These are phyloP conservation scores for Drosophila malerkotliana DNA, from an alignment of 1,140 invertebrate genomes.

Conservation along the genomic window DNA sequence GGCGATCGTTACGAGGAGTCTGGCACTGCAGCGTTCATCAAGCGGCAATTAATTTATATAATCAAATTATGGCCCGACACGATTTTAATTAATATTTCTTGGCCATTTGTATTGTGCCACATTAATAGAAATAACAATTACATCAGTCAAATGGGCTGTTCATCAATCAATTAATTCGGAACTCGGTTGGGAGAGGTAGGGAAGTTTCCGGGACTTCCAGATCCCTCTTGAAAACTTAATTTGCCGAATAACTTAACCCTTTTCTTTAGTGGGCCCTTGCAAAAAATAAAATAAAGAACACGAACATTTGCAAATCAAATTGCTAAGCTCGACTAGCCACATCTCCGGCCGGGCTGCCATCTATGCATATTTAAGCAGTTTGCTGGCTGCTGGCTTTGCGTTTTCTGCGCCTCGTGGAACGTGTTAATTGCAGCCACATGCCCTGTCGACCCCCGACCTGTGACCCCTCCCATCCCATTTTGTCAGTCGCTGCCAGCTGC, in stretches of 20 bases:
- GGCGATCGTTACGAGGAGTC: constrained; percentile 2
- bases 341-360: constrained; percentile 15
- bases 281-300: neutral
- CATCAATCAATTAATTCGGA: constrained; percentile 41
- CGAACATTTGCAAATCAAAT: constrained; percentile 53
- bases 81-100: constrained; percentile 48
- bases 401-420: constrained; percentile 42
- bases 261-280: too few relatives aligned
- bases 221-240: constrained; percentile 26
- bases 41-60: constrained; percentile 58
- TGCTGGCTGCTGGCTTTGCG: constrained; percentile 39
- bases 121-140: constrained; percentile 32
- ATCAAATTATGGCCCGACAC: constrained; percentile 37
- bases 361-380: constrained; percentile 57
- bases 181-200: too few relatives aligned
- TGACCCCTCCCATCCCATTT: neutral
- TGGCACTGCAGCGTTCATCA: constrained; percentile 18
- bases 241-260: neutral
- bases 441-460: constrained; percentile 5
- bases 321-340: constrained; percentile 24
- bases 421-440: constrained; percentile 65
- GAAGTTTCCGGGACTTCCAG: too few relatives aligned
- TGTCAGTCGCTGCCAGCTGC: constrained; percentile 32
- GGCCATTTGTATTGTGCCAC: constrained; percentile 26
- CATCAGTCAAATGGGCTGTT: constrained; percentile 22